A percentile compares a stretch with the other conserved stretches of the same genome.
These are phyloP conservation scores for Crocodylus rhombifer DNA, from an alignment of 2,797 vertebrate genomes.

Conservation along the genomic window DNA sequence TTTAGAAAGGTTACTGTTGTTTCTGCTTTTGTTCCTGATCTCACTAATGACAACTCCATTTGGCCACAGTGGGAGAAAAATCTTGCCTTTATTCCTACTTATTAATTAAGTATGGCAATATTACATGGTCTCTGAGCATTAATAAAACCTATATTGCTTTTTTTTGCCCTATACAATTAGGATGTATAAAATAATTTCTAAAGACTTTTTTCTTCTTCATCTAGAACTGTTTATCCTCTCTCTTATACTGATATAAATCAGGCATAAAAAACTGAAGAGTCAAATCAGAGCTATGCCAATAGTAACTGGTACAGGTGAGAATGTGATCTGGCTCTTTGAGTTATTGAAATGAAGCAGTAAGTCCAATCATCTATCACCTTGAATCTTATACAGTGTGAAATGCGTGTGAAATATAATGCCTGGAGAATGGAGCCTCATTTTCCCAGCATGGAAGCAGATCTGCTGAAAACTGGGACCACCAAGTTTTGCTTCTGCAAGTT, in stretches of 20 bases:
- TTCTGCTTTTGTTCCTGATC: not conserved
- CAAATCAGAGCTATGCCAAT: no score
- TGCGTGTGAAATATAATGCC: not conserved
- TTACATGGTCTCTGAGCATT: not conserved
- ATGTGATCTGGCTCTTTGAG: not conserved
- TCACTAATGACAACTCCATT: not conserved
- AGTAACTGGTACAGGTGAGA: no score
- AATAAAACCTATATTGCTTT: not conserved
- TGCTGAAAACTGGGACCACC: accelerated
- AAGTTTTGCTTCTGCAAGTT: not conserved
- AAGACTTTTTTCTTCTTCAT: not conserved
- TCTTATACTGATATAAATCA: not conserved
- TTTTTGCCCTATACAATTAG: not conserved
- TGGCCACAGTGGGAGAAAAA: slow-evolving; percentile 4
- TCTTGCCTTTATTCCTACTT: slow-evolving; percentile 1
- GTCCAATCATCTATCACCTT: not conserved
- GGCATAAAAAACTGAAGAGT: no score
- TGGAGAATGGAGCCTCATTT: not conserved
- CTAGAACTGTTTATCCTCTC: not conserved
- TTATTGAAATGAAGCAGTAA: not conserved
- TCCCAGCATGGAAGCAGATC: not conserved
- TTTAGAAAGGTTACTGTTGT: not conserved
- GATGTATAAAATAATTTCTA: not conserved
- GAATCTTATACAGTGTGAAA: accelerated
- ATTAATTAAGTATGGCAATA: not conserved